A percentile compares a stretch with the other conserved stretches of the same genome.
These are phyloP conservation scores for Calidris pygmaea DNA, from an alignment of 2,113 vertebrate genomes.

Conservation along the genomic window DNA sequence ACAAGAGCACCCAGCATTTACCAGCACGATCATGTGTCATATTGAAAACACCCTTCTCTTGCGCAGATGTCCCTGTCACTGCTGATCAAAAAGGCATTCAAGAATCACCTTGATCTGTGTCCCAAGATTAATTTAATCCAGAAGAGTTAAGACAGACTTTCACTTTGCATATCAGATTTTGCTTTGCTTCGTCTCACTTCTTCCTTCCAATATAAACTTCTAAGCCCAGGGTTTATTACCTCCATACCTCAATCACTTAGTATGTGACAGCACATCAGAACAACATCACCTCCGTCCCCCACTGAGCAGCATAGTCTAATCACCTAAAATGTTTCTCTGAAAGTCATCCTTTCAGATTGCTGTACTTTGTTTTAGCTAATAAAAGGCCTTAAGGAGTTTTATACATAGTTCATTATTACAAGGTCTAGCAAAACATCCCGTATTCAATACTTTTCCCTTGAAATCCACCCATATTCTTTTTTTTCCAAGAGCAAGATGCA, in stretches of 20 bases:
- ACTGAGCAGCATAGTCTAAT: background rate
- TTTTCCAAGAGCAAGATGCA: background rate
- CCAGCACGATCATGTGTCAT: background rate
- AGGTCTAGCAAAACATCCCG: background rate
- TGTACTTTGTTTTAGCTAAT: conserved; percentile 13
- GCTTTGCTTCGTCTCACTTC: background rate
- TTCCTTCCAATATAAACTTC: conserved; percentile 12
- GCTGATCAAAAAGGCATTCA: conserved; percentile 1
- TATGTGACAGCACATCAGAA: background rate
- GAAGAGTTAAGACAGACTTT: conserved; percentile 21
- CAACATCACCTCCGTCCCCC: background rate
- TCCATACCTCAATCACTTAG: conserved; percentile 1
- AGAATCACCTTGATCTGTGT: background rate
- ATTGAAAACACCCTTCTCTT: background rate
- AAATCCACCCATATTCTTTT: background rate
- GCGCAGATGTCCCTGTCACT: background rate
- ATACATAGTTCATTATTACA: background rate
- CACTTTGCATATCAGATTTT: conserved; percentile 4
- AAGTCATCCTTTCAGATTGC: background rate
- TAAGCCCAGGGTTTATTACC: background rate
- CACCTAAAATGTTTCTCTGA: background rate
- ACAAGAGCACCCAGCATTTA: background rate
- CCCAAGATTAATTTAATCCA: conserved; percentile 21
- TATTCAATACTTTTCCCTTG: background rate
- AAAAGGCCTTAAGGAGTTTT: background rate